phyloP scores from a whole-genome alignment of 37 sponge, comb jelly and placozoan species.

The Eunapius fragilis region DNA sequence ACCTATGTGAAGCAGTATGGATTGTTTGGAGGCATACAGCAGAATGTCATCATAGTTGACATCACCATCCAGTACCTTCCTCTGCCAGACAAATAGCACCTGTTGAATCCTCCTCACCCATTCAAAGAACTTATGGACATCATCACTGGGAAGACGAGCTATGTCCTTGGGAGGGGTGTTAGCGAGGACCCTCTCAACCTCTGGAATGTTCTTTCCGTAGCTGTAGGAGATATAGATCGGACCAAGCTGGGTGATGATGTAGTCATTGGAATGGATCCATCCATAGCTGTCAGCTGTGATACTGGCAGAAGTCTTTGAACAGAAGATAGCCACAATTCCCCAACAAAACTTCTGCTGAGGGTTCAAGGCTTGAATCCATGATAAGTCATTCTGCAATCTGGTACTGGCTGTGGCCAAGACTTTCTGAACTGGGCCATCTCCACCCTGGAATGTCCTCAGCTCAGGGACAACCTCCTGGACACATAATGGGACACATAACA shows the following conservation, averaged over 20 bases:
- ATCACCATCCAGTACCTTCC: slow-evolving; percentile 18
- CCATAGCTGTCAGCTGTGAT: slow-evolving; percentile 34
- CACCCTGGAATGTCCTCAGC: neutral
- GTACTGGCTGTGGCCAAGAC: neutral
- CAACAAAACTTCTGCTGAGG: slow-evolving; percentile 59
- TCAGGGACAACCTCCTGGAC: neutral
- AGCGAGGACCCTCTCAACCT: slow-evolving; percentile 4
- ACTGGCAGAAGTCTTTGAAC: slow-evolving; percentile 8
- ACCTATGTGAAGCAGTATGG: slow-evolving; percentile 12
- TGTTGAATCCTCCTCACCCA: slow-evolving; percentile 51
- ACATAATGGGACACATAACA: too few relatives aligned
- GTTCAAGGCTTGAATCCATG: slow-evolving; percentile 36
- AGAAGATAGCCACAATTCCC: slow-evolving; percentile 54
- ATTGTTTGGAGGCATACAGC: slow-evolving; percentile 41
- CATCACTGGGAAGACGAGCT: neutral
- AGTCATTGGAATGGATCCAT: slow-evolving; percentile 34
- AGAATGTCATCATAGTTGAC: slow-evolving; percentile 66
- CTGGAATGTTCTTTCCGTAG: slow-evolving; percentile 23
- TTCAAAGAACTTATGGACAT: slow-evolving; percentile 56
- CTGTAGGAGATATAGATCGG: slow-evolving; percentile 37
- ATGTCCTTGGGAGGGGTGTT: slow-evolving; percentile 18
- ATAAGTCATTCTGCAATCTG: neutral
- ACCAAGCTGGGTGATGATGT: slow-evolving; percentile 34
- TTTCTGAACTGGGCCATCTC: neutral
- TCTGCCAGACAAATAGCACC: slow-evolving; percentile 44